These are phyloP conservation scores for Ametastegia equiseti DNA, from an alignment of 2,888 invertebrate species.

Conservation along the genomic window DNA sequence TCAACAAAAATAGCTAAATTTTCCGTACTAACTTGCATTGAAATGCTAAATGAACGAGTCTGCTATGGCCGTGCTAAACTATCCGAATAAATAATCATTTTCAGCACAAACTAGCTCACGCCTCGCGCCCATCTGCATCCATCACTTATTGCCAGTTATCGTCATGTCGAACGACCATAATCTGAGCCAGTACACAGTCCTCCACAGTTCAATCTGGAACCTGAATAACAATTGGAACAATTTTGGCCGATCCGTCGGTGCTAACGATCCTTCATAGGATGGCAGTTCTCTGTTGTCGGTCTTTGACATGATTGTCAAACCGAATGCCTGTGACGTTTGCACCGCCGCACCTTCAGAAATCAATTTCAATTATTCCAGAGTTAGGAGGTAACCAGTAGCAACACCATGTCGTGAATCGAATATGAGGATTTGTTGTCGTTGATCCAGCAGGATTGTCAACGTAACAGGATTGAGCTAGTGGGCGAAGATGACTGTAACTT, in stretches of 20 bases:
- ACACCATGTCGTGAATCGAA: background rate
- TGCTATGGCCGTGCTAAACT: constrained; percentile 44
- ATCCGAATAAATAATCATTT: constrained; percentile 47
- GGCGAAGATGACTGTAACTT: background rate
- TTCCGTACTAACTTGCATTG: constrained; percentile 52
- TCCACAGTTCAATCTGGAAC: background rate
- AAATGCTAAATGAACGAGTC: constrained; percentile 50
- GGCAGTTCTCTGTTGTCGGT: constrained; percentile 12
- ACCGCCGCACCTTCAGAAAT: constrained; percentile 25
- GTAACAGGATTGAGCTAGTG: background rate
- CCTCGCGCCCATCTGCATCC: background rate
- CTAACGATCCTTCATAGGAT: constrained; percentile 10
- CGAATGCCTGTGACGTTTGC: constrained; percentile 18
- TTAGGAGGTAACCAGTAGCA: constrained; percentile 26
- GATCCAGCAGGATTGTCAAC: background rate
- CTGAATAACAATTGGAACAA: background rate
- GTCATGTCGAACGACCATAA: background rate
- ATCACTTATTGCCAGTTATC: background rate
- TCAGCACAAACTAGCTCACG: no score
- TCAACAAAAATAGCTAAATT: constrained; percentile 60
- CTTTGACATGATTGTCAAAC: background rate
- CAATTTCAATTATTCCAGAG: constrained; percentile 40
- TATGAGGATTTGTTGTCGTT: constrained; percentile 8
- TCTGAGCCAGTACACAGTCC: background rate
- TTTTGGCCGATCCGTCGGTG: constrained; percentile 2